Percentiles rank a stretch among this genome's conserved stretches.
phyloP scores from a whole-genome alignment of 2,888 invertebrate genomes.

The Andrena dorsata region DNA sequence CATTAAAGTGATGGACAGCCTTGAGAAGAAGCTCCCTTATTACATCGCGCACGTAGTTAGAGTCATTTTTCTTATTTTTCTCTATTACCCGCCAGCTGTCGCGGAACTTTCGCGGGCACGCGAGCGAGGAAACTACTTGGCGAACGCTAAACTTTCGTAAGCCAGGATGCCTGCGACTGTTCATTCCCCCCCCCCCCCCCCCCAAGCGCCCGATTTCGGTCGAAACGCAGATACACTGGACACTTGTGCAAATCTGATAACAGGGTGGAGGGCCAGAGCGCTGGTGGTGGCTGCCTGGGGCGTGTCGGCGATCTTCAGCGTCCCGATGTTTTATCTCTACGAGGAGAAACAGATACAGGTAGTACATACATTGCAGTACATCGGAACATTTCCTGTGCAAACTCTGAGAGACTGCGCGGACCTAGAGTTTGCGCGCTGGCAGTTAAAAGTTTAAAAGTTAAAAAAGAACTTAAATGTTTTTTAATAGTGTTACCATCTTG shows the following conservation, averaged over 20 bases:
- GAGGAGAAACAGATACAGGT: constrained; percentile 91
- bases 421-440: too few species aligned
- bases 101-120: constrained; percentile 37
- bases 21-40: constrained; percentile 26
- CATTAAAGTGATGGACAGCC: neutral
- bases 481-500: too few species aligned
- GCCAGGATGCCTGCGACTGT: constrained; percentile 25
- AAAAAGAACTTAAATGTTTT: too few species aligned
- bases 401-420: too few species aligned
- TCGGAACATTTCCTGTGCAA: neutral
- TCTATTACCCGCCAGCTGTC: constrained; percentile 42
- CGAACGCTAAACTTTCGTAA: constrained; percentile 31
- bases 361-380: constrained; percentile 63
- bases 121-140: constrained; percentile 41
- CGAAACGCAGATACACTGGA: neutral
- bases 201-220: neutral
- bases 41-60: neutral
- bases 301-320: constrained; percentile 92
- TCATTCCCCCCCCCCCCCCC: constrained; percentile 2
- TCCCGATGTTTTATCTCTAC: constrained; percentile 93
- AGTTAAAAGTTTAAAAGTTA: too few species aligned
- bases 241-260: constrained; percentile 25
- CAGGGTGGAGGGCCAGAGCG: constrained; percentile 94
- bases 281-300: constrained; percentile 94
- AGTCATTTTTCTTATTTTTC: constrained; percentile 6